Conservation (phyloP, 2,113 vertebrate genomes). For the Antennarius striatus region DNA sequence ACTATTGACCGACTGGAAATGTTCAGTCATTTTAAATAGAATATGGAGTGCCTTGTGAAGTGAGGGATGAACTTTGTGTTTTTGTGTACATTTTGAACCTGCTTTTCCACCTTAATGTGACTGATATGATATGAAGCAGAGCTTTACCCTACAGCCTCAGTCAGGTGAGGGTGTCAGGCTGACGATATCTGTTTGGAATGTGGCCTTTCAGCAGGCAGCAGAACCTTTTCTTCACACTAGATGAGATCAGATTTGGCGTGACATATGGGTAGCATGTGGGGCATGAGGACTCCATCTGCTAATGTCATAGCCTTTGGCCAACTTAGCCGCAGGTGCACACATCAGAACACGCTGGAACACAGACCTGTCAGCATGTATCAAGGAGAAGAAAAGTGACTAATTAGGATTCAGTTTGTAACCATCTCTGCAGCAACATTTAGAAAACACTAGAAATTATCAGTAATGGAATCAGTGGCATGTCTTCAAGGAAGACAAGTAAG, state of each 20-base stretch:
- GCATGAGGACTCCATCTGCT: slow-evolving; percentile 51
- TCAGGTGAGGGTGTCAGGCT: slow-evolving; percentile 40
- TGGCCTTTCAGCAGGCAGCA: slow-evolving; percentile 51
- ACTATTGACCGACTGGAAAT: no score
- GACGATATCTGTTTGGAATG: slow-evolving; percentile 47
- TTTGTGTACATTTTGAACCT: slow-evolving; percentile 17
- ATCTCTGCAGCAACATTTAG: background rate
- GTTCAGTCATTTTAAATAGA: no score
- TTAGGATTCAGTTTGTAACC: background rate
- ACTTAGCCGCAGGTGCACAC: slow-evolving; percentile 32
- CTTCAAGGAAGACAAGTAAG: no score
- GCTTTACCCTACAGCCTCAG: slow-evolving; percentile 23
- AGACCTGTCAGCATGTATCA: background rate
- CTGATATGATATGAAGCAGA: slow-evolving; percentile 30
- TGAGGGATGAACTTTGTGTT: slow-evolving; percentile 17
- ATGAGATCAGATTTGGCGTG: slow-evolving; percentile 51
- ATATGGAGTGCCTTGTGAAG: background rate
- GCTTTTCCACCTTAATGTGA: slow-evolving; percentile 24
- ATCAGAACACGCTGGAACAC: slow-evolving; percentile 18
- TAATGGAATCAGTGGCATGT: no score
- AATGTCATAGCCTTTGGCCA: slow-evolving; percentile 59
- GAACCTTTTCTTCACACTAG: slow-evolving; percentile 35
- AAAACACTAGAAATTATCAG: background rate
- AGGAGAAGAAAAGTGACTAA: background rate
- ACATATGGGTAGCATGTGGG: slow-evolving; percentile 61